Percentiles rank a stretch among this genome's conserved stretches.
Conservation (phyloP, 2,888 invertebrate species). For the Drosophila barbarae region DNA sequence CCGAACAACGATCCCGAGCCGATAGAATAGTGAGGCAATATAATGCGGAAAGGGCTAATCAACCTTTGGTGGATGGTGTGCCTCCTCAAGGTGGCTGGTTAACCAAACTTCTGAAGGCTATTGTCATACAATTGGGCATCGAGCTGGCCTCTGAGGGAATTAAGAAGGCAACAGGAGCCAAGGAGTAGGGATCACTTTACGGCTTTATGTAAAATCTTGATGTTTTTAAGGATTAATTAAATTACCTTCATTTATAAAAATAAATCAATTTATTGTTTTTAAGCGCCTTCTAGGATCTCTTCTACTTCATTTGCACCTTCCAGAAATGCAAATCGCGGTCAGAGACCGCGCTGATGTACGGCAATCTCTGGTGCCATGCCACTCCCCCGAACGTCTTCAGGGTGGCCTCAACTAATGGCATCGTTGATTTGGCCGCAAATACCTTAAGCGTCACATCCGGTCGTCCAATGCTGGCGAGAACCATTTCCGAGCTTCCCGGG, state of each 20-base stretch:
- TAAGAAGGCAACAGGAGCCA: not conserved
- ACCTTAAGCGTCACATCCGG: constrained; percentile 85
- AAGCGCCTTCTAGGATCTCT: not conserved
- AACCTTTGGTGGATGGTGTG: not conserved
- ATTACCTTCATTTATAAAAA: not conserved
- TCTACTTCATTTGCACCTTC: constrained; percentile 79
- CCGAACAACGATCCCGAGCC: not conserved
- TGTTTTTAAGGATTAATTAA: not conserved
- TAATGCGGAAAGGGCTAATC: not conserved
- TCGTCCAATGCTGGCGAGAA: constrained; percentile 85
- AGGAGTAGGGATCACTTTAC: not conserved
- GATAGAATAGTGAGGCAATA: not conserved
- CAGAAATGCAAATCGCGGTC: constrained; percentile 83
- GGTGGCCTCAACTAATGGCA: constrained; percentile 81
- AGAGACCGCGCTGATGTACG: constrained; percentile 82
- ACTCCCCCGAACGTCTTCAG: constrained; percentile 82
- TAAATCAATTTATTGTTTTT: constrained; percentile 16
- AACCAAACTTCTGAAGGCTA: not conserved
- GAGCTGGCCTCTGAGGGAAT: not conserved
- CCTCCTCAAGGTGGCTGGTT: not conserved
- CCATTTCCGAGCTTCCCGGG: constrained; percentile 82
- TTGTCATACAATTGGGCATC: constrained; percentile 1
- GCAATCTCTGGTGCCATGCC: constrained; percentile 84
- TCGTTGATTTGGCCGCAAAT: constrained; percentile 82
- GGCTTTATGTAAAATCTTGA: not conserved